phyloP scores from a whole-genome alignment of 1,140 invertebrate genomes.

The Drosophila varians region DNA sequence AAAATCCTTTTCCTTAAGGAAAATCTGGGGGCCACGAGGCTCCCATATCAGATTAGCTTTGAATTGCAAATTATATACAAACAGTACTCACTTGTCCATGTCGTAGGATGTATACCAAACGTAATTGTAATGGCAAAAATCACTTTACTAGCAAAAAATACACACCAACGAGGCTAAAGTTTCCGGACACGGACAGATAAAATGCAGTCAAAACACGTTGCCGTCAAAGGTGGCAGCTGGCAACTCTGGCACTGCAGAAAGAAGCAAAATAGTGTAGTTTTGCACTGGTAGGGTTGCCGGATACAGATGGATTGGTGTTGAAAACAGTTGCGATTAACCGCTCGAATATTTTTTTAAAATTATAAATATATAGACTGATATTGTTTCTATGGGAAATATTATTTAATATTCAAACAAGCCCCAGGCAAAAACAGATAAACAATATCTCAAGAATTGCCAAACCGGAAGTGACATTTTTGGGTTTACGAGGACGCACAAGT shows the following conservation, averaged over 20 bases:
- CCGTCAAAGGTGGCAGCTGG: conserved; percentile 38
- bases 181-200: conserved; percentile 6
- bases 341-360: background rate
- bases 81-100: background rate
- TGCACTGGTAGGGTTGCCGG: background rate
- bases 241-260: conserved; percentile 26
- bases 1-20: conserved; percentile 38
- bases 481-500: background rate
- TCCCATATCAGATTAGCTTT: background rate
- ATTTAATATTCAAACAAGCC: too few relatives aligned
- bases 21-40: conserved; percentile 30
- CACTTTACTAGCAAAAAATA: background rate
- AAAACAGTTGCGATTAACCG: background rate
- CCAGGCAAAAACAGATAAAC: too few relatives aligned
- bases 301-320: background rate
- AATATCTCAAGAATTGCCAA: background rate
- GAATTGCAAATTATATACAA: too few relatives aligned
- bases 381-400: too few relatives aligned
- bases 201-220: conserved; percentile 31
- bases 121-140: background rate
- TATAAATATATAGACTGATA: too few relatives aligned
- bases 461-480: conserved; percentile 4
- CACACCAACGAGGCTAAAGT: background rate
- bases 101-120: background rate
- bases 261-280: background rate